These are phyloP conservation scores for Menura novaehollandiae DNA, from an alignment of 2,113 vertebrate genomes.

Conservation along the genomic window DNA sequence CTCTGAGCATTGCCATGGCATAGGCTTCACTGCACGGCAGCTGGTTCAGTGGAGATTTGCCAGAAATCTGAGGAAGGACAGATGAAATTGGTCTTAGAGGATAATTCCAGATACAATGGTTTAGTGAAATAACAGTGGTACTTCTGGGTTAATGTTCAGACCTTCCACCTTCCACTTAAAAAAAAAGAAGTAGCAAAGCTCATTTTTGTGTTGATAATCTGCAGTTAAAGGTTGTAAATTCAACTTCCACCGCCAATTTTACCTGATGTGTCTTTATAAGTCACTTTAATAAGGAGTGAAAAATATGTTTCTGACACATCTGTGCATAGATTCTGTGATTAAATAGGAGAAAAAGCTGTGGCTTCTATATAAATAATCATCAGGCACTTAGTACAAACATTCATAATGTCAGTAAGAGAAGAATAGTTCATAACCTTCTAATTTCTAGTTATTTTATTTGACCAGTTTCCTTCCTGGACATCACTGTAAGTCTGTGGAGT, in stretches of 20 bases:
- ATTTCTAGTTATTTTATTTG: not conserved
- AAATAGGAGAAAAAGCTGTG: not conserved
- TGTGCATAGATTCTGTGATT: not conserved
- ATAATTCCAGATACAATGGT: not conserved
- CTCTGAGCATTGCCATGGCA: not conserved
- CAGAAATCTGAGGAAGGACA: not conserved
- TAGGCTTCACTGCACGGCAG: not conserved
- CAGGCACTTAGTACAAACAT: not conserved
- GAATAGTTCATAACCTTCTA: not conserved
- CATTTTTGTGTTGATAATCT: not conserved
- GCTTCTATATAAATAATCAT: not conserved
- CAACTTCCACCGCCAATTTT: not conserved
- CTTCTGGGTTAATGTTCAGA: not conserved
- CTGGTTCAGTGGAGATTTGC: not conserved
- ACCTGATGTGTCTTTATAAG: not conserved
- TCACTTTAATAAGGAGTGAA: not conserved
- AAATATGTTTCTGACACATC: not conserved
- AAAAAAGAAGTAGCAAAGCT: not conserved
- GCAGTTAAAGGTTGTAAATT: not conserved
- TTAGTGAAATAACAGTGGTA: not conserved
- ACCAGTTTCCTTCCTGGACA: not conserved
- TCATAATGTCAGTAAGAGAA: not conserved
- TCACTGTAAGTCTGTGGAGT: not conserved
- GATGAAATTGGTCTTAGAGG: not conserved
- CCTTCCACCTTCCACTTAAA: not conserved